These are phyloP conservation scores for Merodon equestris DNA, from an alignment of 2,888 invertebrate species.

Conservation along the genomic window DNA sequence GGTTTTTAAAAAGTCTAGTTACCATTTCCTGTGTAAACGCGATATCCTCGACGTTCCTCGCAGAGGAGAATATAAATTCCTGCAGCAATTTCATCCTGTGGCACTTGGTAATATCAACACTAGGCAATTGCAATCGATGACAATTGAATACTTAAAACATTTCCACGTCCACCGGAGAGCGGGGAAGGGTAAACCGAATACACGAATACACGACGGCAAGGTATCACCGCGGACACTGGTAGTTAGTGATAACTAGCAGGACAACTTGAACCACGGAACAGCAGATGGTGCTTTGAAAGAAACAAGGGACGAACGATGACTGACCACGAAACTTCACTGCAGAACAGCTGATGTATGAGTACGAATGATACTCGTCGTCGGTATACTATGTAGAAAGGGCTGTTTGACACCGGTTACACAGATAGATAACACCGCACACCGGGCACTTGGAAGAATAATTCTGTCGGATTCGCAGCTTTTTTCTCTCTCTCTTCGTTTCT, in stretches of 20 bases:
- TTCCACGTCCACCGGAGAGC: conserved; percentile 7
- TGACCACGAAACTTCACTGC: conserved; percentile 14
- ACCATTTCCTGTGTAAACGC: conserved; percentile 78
- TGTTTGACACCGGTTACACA: too few species aligned
- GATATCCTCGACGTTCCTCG: conserved; percentile 78
- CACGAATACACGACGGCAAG: background rate
- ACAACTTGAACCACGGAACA: conserved; percentile 24
- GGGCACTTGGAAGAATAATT: background rate
- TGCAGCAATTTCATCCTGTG: conserved; percentile 78
- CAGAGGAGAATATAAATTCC: conserved; percentile 78
- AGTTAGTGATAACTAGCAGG: background rate
- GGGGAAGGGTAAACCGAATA: background rate
- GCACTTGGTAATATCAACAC: background rate
- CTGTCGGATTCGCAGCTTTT: background rate
- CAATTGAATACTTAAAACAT: conserved; percentile 20
- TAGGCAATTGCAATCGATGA: conserved; percentile 2
- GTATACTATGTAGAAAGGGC: too few species aligned
- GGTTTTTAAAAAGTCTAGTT: conserved; percentile 65
- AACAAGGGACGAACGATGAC: conserved; percentile 45
- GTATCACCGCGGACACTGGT: background rate
- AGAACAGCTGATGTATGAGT: conserved; percentile 30
- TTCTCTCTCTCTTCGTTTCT: conserved; percentile 1
- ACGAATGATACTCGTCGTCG: too few species aligned
- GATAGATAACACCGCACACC: too few species aligned
- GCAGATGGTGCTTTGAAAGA: conserved; percentile 15